Base-by-base conservation (phyloP, 1,140 invertebrate genomes). In the Parapsyche elsis region DNA sequence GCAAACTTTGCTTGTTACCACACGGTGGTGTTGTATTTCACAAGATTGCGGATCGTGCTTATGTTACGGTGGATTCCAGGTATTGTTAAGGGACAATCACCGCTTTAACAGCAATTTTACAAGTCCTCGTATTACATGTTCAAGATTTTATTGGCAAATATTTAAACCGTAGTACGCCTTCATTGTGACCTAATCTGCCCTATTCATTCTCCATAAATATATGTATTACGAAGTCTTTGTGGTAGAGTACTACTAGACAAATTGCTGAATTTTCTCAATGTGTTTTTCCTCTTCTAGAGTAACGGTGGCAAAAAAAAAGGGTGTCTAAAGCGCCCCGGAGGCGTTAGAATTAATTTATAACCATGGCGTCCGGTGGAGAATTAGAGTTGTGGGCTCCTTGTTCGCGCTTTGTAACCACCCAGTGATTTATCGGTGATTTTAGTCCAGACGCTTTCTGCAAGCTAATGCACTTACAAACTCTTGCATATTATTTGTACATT, bases 341-440 rank as follows among this genome's bases (percentile, higher is more conserved):
- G 38, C 57, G 79, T 67, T 38, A 59, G 80, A 81, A 80, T 82
- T 82, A 82, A 82, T 82, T 82, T 82, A 82, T 82, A 73, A 77
- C 81, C 73, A 46, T 19, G 57, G 26, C 57, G 77, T 81, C 64
- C 76, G 80, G 77, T 76, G 81, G 38, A 73, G 81, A 77, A 82
- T 82, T 79, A 82, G 75, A 82, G 77, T 75, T 67, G 71, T 49
- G 74, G 57, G 21, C 78, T 67, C 53, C 70, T 81, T 67, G 74
- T 75, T 53, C n/a, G 64, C 77, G 67, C 53, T 79, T 79, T 79
- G 64, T 44, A 71, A 30, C 10, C 76, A 21, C 57, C 53, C 38
- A 38, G 64, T 82, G 81, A 82, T 82, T 82, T 82, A 82, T 82
- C 23, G 38, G 45, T 24, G 49, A 75, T 77, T 77, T 77, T 81